phyloP scores from a whole-genome alignment of 2,113 vertebrate genomes.

The Nyctereutes procyonoides region DNA sequence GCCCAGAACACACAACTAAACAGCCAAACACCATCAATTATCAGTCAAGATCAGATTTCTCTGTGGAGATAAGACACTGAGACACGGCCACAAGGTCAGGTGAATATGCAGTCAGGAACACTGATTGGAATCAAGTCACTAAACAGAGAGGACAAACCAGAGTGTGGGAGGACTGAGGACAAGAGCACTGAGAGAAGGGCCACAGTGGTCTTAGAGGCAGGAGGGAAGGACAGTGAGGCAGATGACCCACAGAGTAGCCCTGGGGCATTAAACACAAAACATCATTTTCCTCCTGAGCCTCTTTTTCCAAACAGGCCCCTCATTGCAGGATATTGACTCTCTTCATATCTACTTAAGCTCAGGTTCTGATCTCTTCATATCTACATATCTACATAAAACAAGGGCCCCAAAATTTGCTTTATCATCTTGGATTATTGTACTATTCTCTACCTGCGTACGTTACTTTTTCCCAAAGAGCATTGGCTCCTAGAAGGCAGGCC shows the following conservation, averaged over 20 bases:
- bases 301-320: background rate
- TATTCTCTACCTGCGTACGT: background rate
- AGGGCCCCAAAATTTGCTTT: background rate
- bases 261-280: too few relatives aligned
- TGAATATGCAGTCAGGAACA: background rate
- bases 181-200: background rate
- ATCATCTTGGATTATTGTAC: too few relatives aligned
- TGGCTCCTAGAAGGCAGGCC: background rate
- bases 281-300: background rate
- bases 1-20: background rate
- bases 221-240: background rate
- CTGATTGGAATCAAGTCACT: background rate
- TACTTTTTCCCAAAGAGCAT: background rate
- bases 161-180: background rate
- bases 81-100: background rate
- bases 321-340: background rate
- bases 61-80: background rate
- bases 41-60: background rate
- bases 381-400: background rate
- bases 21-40: background rate
- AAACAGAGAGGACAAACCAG: background rate
- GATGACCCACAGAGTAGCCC: background rate
- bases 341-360: background rate
- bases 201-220: background rate
- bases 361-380: background rate